Base-by-base conservation (phyloP, 2,113 vertebrate genomes). In the Callionymus lyra region DNA sequence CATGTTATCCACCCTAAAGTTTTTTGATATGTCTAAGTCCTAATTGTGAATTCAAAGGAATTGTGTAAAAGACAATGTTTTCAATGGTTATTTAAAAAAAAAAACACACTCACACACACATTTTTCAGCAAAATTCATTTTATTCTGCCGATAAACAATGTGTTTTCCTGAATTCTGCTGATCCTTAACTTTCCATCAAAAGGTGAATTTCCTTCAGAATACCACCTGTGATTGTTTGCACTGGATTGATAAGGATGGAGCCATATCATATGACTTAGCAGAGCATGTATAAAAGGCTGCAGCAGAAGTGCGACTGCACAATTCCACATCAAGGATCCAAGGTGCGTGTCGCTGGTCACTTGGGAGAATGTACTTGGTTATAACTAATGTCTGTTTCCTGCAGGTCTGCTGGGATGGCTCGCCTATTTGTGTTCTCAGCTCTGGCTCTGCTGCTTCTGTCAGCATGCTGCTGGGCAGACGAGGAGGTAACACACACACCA, bases 401-500 rank as follows among this genome's bases (percentile, higher is more conserved):
- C 45, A 39, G 36, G 21, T 39, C 14, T 27, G 21, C 18, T 31
- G 5, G 6, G 15, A 39, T 48, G 46, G 21, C 11, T 48, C 15
- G 15, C 6, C 4, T 48, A 16, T 17, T 48, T 9, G 38, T 21
- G 15, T 32, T 48, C 21, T 38, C 46, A 16, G 14, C 21, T 39
- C 14, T 48, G 36, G 14, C 35, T 31, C n/a, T 48, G 1, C 19
- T 47, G 14, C 19, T 47, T 17, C 36, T 48, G 11, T 48, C 46
- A 6, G 36, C 46, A 19, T 32, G 6, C 10, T 48, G 46, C 31
- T 48, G 21, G 46, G 46, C 46, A 6, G 45, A 47, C 35, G 38
- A 31, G 12, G n/a, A 39, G 46, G 46, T 48, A 38, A 10, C 9
- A 21, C 18, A 11, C 3, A 15, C 10, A 39, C 38, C 12, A 11